Evolutionary conservation across 2,888 invertebrate species (phyloP).

Genomic region (Lingula anatina): DNA sequence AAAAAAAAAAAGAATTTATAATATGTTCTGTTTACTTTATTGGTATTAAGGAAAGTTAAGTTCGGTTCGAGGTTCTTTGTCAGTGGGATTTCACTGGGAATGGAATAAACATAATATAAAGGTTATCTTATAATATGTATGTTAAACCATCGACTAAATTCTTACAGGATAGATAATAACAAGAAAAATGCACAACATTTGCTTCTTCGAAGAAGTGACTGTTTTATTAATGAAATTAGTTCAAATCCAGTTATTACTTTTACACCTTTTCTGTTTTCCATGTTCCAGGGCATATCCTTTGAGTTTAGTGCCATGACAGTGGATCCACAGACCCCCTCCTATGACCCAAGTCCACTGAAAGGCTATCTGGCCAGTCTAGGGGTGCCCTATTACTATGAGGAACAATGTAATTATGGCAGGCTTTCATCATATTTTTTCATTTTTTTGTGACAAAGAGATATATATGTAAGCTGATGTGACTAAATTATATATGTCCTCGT

Average conservation of each 20-base stretch:
- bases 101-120: too few relatives aligned
- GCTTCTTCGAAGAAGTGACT: too few relatives aligned
- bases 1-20: neutral
- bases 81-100: too few relatives aligned
- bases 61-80: too few relatives aligned
- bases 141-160: too few relatives aligned
- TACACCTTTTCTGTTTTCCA: too few relatives aligned
- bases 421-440: neutral
- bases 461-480: neutral
- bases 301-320: conserved; percentile 68
- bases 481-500: too few relatives aligned
- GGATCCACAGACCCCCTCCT: conserved; percentile 62
- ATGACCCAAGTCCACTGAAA: conserved; percentile 64
- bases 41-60: neutral
- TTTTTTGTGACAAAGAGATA: neutral
- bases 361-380: conserved; percentile 70
- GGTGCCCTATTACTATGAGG: conserved; percentile 73
- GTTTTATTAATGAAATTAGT: too few relatives aligned
- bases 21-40: neutral
- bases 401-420: conserved; percentile 55
- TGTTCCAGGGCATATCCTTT: conserved; percentile 67
- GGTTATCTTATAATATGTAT: too few relatives aligned
- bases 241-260: too few relatives aligned
- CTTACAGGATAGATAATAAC: too few relatives aligned
- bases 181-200: too few relatives aligned